Conservation (phyloP, 2,113 vertebrate species). For the Murina feae region DNA sequence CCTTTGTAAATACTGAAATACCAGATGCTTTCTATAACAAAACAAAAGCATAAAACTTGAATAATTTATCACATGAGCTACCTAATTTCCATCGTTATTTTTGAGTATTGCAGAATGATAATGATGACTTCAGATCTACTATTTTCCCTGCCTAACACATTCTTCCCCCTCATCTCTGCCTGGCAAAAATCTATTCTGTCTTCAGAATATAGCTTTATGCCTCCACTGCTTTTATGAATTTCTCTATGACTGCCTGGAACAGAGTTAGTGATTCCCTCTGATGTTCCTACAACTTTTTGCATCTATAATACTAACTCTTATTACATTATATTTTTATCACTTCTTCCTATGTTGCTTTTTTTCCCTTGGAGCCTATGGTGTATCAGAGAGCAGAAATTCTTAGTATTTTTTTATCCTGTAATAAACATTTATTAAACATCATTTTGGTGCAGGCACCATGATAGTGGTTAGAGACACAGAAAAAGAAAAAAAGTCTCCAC, state of each 20-base stretch:
- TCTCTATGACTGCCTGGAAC: neutral
- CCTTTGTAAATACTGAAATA: slow-evolving; percentile 57
- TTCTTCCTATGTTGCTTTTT: neutral
- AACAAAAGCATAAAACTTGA: slow-evolving; percentile 61
- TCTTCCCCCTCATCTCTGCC: neutral
- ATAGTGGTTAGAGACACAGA: neutral
- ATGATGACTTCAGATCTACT: slow-evolving; percentile 34
- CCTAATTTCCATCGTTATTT: slow-evolving; percentile 54
- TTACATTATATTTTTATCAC: neutral
- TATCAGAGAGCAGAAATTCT: neutral
- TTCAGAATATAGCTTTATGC: slow-evolving; percentile 11
- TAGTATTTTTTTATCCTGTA: neutral
- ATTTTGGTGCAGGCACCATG: neutral
- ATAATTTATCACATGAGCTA: slow-evolving; percentile 64
- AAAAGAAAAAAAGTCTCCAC: neutral
- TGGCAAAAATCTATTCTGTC: neutral
- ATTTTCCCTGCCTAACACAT: neutral
- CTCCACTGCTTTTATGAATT: slow-evolving; percentile 9
- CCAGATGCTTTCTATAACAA: slow-evolving; percentile 63
- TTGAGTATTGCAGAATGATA: slow-evolving; percentile 25
- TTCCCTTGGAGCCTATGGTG: neutral
- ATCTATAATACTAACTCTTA: neutral
- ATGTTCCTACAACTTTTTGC: neutral
- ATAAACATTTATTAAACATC: neutral
- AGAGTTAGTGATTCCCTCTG: neutral